A percentile compares a stretch with the other conserved stretches of the same genome.
These are phyloP conservation scores for Halocaridina rubra DNA, from an alignment of 2,888 invertebrate genomes.

Conservation along the genomic window DNA sequence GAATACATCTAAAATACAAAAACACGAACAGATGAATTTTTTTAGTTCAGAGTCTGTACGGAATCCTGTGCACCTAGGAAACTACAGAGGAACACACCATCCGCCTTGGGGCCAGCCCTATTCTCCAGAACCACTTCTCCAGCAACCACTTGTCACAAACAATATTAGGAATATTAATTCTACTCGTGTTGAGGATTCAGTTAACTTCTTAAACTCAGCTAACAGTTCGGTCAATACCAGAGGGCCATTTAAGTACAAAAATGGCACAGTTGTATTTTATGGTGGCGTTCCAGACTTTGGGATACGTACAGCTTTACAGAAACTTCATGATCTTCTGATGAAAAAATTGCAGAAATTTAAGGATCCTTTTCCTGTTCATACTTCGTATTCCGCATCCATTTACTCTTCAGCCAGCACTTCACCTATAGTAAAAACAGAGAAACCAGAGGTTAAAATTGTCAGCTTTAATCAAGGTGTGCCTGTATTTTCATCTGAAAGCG, in stretches of 20 bases:
- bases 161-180: too few relatives aligned
- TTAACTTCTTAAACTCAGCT: not conserved
- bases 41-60: not conserved
- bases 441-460: not conserved
- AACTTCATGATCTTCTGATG: conserved; percentile 22
- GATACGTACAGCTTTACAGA: conserved; percentile 15
- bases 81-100: not conserved
- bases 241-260: conserved; percentile 29
- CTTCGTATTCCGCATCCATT: not conserved
- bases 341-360: not conserved
- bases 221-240: not conserved
- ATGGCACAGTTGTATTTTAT: conserved; percentile 20
- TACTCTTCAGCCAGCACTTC: not conserved
- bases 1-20: not conserved
- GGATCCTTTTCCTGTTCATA: not conserved
- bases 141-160: not conserved
- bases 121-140: not conserved
- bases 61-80: too few relatives aligned
- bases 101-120: not conserved
- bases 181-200: too few relatives aligned
- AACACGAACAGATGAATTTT: not conserved
- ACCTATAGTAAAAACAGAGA: too few relatives aligned
- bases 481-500: not conserved
- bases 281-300: conserved; percentile 31
- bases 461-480: not conserved